Conservation (phyloP, 2,113 vertebrate species). For the Syngnathoides biaculeatus region DNA sequence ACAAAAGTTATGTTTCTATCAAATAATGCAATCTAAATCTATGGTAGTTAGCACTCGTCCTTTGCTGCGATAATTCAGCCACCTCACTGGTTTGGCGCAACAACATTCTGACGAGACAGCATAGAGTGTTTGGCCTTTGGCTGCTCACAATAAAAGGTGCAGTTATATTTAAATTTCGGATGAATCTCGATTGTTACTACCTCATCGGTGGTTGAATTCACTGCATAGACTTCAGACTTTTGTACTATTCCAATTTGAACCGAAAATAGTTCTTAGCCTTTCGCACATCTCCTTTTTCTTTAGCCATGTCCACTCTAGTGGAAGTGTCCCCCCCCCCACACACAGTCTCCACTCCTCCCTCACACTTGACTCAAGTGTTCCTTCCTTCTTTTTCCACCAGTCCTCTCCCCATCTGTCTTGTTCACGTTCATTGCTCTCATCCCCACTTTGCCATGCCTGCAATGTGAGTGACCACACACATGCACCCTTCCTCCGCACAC, state of each 20-base stretch:
- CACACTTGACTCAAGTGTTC: constrained; percentile 51
- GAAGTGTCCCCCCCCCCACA: constrained; percentile 33
- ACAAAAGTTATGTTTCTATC: too few species aligned
- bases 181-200: too few species aligned
- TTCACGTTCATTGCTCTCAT: constrained; percentile 17
- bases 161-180: too few species aligned
- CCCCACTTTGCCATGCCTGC: constrained; percentile 38
- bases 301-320: constrained; percentile 28
- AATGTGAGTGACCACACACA: constrained; percentile 41
- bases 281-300: background rate
- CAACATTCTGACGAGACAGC: background rate
- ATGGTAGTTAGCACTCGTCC: background rate
- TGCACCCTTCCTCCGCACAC: background rate
- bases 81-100: background rate
- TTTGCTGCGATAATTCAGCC: background rate
- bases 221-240: too few species aligned
- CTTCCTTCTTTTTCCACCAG: constrained; percentile 40
- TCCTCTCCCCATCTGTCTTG: constrained; percentile 56
- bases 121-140: background rate
- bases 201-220: too few species aligned
- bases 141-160: too few species aligned
- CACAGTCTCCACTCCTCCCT: constrained; percentile 43
- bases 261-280: too few species aligned
- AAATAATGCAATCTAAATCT: background rate
- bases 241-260: too few species aligned